phyloP scores from a whole-genome alignment of 2,888 invertebrate genomes.

The Epistrophe eligans region DNA sequence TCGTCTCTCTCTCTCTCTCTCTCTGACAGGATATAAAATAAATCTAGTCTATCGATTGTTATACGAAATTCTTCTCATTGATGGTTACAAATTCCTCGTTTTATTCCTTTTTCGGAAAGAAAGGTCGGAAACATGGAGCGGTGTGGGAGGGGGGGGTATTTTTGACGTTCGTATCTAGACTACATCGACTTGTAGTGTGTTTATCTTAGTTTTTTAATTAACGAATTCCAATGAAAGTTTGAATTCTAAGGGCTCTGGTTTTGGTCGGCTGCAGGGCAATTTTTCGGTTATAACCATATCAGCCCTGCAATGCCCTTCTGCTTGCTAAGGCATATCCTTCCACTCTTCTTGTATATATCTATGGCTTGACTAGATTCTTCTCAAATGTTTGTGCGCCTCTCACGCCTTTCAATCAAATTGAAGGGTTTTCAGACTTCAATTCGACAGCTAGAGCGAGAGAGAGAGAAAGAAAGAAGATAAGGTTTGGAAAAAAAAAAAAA shows the following conservation, averaged over 20 bases:
- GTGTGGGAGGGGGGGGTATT: background rate
- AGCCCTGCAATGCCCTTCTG: background rate
- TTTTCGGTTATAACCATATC: conserved; percentile 39
- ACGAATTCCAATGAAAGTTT: conserved; percentile 73
- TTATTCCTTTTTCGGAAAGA: conserved; percentile 11
- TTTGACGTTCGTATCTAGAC: conserved; percentile 10
- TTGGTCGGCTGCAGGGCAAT: conserved; percentile 55
- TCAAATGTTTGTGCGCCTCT: conserved; percentile 54
- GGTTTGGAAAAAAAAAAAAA: background rate
- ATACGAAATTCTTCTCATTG: conserved; percentile 63
- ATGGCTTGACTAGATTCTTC: conserved; percentile 10
- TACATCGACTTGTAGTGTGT: conserved; percentile 63
- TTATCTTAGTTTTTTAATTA: conserved; percentile 75
- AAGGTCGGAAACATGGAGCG: background rate
- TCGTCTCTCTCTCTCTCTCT: background rate
- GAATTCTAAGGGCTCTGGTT: conserved; percentile 53
- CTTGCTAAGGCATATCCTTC: conserved; percentile 15
- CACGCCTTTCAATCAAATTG: conserved; percentile 70
- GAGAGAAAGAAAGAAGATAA: background rate
- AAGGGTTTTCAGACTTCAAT: conserved; percentile 29
- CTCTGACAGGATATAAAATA: conserved; percentile 16
- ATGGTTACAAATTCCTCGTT: conserved; percentile 63
- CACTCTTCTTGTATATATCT: background rate
- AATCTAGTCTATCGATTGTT: conserved; percentile 64
- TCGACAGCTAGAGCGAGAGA: background rate